Evolutionary conservation across 2,888 invertebrate genomes (phyloP).

Genomic region (Cyrtodaria siliqua): DNA sequence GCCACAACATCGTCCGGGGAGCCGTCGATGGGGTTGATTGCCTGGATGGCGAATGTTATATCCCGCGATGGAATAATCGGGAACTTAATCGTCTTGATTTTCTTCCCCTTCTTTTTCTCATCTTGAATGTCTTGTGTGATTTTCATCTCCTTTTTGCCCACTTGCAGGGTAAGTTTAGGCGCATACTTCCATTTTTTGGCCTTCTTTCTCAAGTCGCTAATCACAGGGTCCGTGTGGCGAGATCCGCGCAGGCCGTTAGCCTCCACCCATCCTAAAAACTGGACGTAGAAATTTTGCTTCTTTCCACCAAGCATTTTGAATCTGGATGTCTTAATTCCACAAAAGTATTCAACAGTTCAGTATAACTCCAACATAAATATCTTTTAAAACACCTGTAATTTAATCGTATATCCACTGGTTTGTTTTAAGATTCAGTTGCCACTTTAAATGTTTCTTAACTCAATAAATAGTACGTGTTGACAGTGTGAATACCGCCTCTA

Average conservation of each 20-base stretch:
- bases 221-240: slow-evolving; percentile 93
- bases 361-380: too few relatives aligned
- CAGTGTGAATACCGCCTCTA: slow-evolving; percentile 26
- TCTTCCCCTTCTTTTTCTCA: slow-evolving; percentile 80
- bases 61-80: slow-evolving; percentile 85
- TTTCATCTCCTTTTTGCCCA: slow-evolving; percentile 95
- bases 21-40: slow-evolving; percentile 90
- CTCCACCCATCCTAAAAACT: slow-evolving; percentile 97
- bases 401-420: too few relatives aligned
- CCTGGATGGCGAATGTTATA: slow-evolving; percentile 96
- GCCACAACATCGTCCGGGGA: slow-evolving; percentile 93
- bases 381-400: too few relatives aligned
- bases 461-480: slow-evolving; percentile 4
- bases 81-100: slow-evolving; percentile 90
- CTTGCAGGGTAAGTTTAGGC: slow-evolving; percentile 90
- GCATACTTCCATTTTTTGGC: slow-evolving; percentile 93
- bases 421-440: too few relatives aligned
- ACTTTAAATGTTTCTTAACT: too few relatives aligned
- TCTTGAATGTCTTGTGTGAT: slow-evolving; percentile 93
- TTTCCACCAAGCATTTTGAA: slow-evolving; percentile 60
- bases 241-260: slow-evolving; percentile 94
- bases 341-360: too few relatives aligned
- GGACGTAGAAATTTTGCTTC: slow-evolving; percentile 87
- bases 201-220: slow-evolving; percentile 93
- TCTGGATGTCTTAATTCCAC: neutral